phyloP scores from a whole-genome alignment of 2,113 vertebrate species.

The Marmota monax region DNA sequence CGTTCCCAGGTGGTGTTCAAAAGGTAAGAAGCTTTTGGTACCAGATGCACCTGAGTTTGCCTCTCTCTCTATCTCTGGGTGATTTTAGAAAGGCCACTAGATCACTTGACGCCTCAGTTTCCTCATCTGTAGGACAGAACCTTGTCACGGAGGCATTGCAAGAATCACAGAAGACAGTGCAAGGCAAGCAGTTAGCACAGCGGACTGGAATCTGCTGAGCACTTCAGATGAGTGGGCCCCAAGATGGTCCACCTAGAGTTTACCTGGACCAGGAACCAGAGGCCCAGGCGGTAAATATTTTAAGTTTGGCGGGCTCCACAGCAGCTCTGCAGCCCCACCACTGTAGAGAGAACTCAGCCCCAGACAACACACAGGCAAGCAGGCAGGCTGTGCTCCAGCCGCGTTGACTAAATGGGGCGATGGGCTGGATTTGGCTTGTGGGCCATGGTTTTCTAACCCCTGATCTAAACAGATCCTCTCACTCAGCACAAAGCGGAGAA shows the following conservation, averaged over 20 bases:
- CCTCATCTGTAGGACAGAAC: background rate
- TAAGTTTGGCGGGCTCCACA: background rate
- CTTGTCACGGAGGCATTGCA: background rate
- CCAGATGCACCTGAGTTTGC: background rate
- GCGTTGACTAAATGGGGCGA: background rate
- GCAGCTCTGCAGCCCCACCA: background rate
- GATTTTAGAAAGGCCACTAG: background rate
- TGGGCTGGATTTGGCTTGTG: background rate
- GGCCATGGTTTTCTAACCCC: background rate
- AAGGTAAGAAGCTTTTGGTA: background rate
- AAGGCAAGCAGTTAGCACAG: background rate
- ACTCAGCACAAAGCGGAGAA: background rate
- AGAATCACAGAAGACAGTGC: background rate
- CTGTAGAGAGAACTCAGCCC: background rate
- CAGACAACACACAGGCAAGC: background rate
- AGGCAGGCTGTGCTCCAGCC: background rate
- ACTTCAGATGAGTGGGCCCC: background rate
- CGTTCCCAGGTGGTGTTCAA: background rate
- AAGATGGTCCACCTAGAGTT: background rate
- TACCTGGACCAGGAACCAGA: background rate
- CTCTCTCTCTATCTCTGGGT: background rate
- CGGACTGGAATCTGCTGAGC: background rate
- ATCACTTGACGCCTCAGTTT: background rate
- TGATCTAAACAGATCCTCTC: background rate
- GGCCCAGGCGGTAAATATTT: background rate